A percentile compares a stretch with the other conserved stretches of the same genome.
phyloP scores from a whole-genome alignment of 2,797 vertebrate species.

The Iguana delicatissima region DNA sequence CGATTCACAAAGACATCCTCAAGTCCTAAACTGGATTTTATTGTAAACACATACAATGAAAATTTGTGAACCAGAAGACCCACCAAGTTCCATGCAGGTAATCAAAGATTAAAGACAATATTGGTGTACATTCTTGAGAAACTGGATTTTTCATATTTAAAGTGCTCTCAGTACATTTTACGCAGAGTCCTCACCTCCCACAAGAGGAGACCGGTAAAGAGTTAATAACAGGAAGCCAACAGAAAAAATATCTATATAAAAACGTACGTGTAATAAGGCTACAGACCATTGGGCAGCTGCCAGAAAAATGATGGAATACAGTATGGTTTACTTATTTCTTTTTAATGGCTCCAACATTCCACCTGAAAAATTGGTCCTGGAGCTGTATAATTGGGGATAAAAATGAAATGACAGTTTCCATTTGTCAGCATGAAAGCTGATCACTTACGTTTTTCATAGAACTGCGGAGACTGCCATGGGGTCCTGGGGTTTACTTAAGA shows the following conservation, averaged over 20 bases:
- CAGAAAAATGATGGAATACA: slow-evolving; percentile 81
- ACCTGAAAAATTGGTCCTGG: slow-evolving; percentile 82
- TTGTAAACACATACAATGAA: background rate
- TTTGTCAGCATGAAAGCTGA: slow-evolving; percentile 76
- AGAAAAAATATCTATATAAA: slow-evolving; percentile 75
- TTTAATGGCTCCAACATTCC: slow-evolving; percentile 81
- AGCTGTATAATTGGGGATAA: slow-evolving; percentile 83
- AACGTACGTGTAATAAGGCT: slow-evolving; percentile 72
- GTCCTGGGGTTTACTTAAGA: slow-evolving; percentile 41
- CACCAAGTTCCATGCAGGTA: too few relatives aligned
- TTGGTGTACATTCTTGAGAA: background rate
- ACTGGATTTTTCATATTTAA: rapidly evolving
- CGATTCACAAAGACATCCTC: background rate
- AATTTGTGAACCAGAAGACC: too few relatives aligned
- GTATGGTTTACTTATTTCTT: slow-evolving; percentile 83
- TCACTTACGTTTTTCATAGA: slow-evolving; percentile 68
- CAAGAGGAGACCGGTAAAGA: slow-evolving; percentile 42
- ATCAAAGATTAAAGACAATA: rapidly evolving
- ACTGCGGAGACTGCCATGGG: slow-evolving; percentile 29
- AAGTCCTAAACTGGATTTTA: background rate
- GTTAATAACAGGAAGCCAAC: slow-evolving; percentile 55
- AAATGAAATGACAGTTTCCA: slow-evolving; percentile 82
- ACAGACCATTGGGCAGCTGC: slow-evolving; percentile 80
- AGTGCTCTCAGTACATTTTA: background rate
- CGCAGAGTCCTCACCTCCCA: rapidly evolving